Evolutionary conservation across 2,113 vertebrate genomes (phyloP).

Genomic region (Sphaerodactylus townsendi): DNA sequence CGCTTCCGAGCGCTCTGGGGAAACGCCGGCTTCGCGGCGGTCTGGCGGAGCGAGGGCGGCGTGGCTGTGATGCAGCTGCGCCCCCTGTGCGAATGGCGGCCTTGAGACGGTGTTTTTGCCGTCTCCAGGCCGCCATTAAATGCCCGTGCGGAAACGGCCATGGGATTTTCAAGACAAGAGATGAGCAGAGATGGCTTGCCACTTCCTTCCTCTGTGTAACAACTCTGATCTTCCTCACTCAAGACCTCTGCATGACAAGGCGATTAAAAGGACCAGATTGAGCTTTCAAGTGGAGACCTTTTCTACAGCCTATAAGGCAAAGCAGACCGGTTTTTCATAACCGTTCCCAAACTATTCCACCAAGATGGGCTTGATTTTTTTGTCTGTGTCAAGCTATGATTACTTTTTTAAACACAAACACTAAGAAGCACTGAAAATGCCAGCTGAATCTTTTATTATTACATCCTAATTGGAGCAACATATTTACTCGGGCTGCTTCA

Average conservation of each 20-base stretch:
- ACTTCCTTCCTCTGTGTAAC: too few relatives aligned
- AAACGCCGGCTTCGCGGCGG: too few relatives aligned
- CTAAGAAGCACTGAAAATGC: conserved; percentile 35
- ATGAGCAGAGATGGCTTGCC: too few relatives aligned
- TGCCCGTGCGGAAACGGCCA: too few relatives aligned
- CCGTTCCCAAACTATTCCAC: conserved; percentile 42
- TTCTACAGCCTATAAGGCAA: conserved; percentile 23
- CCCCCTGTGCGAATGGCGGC: too few relatives aligned
- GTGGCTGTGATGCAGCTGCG: too few relatives aligned
- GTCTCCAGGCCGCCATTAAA: too few relatives aligned
- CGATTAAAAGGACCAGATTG: not conserved
- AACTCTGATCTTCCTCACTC: too few relatives aligned
- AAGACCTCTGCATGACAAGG: not conserved
- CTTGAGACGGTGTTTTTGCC: too few relatives aligned
- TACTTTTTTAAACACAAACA: conserved; percentile 33
- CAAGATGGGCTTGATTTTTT: not conserved
- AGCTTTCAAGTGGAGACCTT: not conserved
- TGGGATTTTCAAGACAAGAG: too few relatives aligned
- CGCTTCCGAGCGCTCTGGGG: too few relatives aligned
- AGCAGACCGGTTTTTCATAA: not conserved
- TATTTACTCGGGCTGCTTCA: conserved; percentile 63
- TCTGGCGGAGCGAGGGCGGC: too few relatives aligned
- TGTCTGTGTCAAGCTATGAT: not conserved
- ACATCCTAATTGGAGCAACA: conserved; percentile 55
- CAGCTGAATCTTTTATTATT: conserved; percentile 8